These are phyloP conservation scores for Setophaga petechia DNA, from an alignment of 2,113 vertebrate species.

Conservation along the genomic window DNA sequence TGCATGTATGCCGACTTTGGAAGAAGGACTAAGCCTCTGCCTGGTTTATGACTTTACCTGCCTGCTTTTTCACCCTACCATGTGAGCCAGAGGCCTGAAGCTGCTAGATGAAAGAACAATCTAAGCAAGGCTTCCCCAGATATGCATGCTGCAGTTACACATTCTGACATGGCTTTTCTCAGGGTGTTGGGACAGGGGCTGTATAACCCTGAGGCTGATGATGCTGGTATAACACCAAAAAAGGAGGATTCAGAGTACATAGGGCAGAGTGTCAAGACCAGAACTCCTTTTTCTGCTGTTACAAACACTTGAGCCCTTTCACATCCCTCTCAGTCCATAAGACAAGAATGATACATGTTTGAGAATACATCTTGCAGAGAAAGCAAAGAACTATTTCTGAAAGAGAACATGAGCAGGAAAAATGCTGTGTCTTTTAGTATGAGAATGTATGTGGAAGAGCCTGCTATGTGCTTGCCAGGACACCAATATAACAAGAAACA, in stretches of 20 bases:
- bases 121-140: constrained; percentile 32
- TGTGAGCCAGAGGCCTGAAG: constrained; percentile 47
- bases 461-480: neutral
- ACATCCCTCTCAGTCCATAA: neutral
- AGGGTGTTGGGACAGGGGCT: neutral
- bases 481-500: neutral
- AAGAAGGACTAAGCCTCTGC: neutral
- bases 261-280: neutral
- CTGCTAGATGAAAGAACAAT: constrained; percentile 30
- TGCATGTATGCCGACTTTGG: neutral
- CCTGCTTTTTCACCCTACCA: constrained; percentile 50
- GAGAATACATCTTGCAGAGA: neutral
- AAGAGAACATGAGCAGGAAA: neutral
- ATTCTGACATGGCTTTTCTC: neutral
- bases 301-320: neutral
- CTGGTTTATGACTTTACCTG: constrained; percentile 21
- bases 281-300: neutral
- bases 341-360: neutral
- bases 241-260: neutral
- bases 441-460: neutral
- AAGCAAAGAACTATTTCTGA: neutral
- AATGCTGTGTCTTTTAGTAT: neutral
- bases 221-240: neutral
- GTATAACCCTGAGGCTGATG: neutral
- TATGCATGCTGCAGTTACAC: neutral